phyloP scores from a whole-genome alignment of 2,797 vertebrate species.

The Rhabdomys pumilio region DNA sequence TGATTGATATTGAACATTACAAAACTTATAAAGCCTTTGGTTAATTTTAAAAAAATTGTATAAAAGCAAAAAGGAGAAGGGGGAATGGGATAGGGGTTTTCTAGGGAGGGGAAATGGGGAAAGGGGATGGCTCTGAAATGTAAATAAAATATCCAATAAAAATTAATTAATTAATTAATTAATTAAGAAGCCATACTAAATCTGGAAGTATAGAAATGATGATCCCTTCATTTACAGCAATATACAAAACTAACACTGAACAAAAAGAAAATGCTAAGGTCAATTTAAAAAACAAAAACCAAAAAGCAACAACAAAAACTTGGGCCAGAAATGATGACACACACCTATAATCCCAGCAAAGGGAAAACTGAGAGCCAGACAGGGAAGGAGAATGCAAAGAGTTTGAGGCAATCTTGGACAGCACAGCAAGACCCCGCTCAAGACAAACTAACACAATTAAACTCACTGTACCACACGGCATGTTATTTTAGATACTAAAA shows the following conservation, averaged over 20 bases:
- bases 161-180: no score
- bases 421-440: background rate
- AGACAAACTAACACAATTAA: constrained; percentile 34
- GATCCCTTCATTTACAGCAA: constrained; percentile 27
- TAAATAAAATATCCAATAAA: no score
- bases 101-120: no score
- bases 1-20: no score
- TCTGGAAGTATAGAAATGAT: constrained; percentile 45
- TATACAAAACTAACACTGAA: constrained; percentile 65
- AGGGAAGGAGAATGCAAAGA: background rate
- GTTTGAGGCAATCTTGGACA: background rate
- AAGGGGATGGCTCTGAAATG: no score
- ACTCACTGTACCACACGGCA: constrained; percentile 14
- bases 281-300: background rate
- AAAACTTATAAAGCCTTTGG: no score
- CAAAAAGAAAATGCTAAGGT: constrained; percentile 1
- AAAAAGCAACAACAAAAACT: background rate
- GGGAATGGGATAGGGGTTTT: no score
- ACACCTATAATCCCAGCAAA: background rate
- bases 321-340: background rate
- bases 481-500: constrained; percentile 46
- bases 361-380: background rate
- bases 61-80: no score
- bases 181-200: constrained; percentile 49
- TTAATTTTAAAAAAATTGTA: no score